phyloP scores from a whole-genome alignment of 2,888 invertebrate genomes.

The Tuta absoluta region DNA sequence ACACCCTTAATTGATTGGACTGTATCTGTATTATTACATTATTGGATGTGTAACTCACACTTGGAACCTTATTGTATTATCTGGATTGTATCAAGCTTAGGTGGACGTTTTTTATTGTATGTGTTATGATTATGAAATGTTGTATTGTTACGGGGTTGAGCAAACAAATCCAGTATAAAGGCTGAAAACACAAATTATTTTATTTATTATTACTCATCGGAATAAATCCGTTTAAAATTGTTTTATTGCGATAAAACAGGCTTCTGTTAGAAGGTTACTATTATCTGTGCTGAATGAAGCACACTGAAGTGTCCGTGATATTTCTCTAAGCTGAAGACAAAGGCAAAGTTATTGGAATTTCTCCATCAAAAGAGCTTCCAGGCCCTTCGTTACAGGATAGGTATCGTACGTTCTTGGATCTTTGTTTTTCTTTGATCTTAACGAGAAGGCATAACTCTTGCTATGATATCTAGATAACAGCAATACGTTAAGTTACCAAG shows the following conservation, averaged over 20 bases:
- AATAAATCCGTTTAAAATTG: no score
- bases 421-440: conserved; percentile 6
- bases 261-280: no score
- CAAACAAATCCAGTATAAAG: no score
- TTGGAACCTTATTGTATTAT: background rate
- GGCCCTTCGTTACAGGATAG: conserved; percentile 9
- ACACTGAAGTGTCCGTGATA: background rate
- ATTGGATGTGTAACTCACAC: conserved; percentile 3
- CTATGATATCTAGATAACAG: background rate
- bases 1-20: conserved; percentile 24
- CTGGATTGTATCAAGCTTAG: background rate
- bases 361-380: conserved; percentile 14
- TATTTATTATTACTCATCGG: no score
- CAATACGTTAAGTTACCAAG: background rate
- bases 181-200: no score
- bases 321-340: background rate
- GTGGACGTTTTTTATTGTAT: background rate
- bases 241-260: no score
- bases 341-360: conserved; percentile 19
- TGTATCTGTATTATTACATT: conserved; percentile 14
- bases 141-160: no score
- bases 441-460: background rate
- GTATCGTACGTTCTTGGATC: background rate
- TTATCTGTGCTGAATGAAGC: background rate
- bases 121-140: no score